Conservation (phyloP, 1,140 invertebrate genomes). For the Lineus longissimus region DNA sequence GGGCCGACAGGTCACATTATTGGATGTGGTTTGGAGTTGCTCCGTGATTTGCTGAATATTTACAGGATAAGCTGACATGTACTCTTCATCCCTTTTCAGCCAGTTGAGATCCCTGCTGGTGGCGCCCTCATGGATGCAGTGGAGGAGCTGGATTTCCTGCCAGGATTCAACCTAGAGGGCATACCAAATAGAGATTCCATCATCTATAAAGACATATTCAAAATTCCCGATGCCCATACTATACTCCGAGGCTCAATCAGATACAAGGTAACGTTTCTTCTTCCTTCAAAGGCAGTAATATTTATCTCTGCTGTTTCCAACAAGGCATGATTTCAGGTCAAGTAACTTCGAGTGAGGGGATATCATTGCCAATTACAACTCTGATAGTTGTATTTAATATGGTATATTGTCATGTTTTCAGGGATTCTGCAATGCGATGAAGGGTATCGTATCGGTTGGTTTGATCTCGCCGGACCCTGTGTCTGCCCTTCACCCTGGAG, state of each 20-base stretch:
- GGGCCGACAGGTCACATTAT: too few species aligned
- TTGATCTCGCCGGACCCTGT: slow-evolving; percentile 82
- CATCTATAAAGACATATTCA: slow-evolving; percentile 82
- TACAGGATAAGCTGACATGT: too few species aligned
- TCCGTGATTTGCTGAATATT: too few species aligned
- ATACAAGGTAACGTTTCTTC: slow-evolving; percentile 62
- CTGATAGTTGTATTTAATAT: too few species aligned
- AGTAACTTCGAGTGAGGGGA: too few species aligned
- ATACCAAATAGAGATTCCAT: slow-evolving; percentile 95
- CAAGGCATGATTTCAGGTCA: too few species aligned
- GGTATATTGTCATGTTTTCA: slow-evolving; percentile 25
- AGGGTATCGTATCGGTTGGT: slow-evolving; percentile 79
- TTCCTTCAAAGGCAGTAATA: not conserved
- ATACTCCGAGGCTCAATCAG: slow-evolving; percentile 87
- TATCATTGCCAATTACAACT: too few species aligned
- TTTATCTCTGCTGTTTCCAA: too few species aligned
- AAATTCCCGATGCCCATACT: slow-evolving; percentile 70
- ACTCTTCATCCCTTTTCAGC: too few species aligned
- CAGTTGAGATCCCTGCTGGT: slow-evolving; percentile 84
- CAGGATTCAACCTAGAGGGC: slow-evolving; percentile 94
- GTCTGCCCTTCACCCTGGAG: slow-evolving; percentile 84
- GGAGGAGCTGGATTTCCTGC: slow-evolving; percentile 80
- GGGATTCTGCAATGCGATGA: slow-evolving; percentile 85
- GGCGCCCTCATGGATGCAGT: slow-evolving; percentile 80
- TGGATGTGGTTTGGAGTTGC: too few species aligned